Base-by-base conservation (phyloP, 2,888 invertebrate genomes). In the Nasonia oneida region DNA sequence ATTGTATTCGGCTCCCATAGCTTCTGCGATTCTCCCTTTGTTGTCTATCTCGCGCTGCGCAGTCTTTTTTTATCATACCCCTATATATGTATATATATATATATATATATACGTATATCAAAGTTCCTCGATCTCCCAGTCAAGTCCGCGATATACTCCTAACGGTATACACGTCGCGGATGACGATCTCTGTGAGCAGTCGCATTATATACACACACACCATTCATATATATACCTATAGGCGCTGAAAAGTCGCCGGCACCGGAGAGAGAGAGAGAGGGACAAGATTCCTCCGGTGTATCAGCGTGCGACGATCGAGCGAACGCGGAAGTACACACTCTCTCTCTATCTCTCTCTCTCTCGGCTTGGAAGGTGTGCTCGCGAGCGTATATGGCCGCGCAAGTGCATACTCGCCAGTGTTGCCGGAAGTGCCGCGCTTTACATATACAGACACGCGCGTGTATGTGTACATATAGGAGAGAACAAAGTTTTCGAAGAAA, bases 281-380 rank as follows among this genome's bases (percentile, higher is more conserved):
- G 50, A 57, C 57, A 18, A 61, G 57, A 61, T 71, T 61, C 39
- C 77, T 71, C 67, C 57, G 42, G 64, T 73, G 73, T 78, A 82
- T 82, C 82, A 83, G 74, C 85, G 82, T 86, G 85, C 85, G 85
- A 86, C 82, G 85, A 86, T 86, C 82, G 74, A 74, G 67, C 74
- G 79, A 82, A 86, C 85, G 82, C 85, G 85, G 85, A 86, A 86
- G 85, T 83, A 47, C 82, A 61, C 70, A 15, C 57, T 8, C 14
- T 39, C 73, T 71, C 71, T 57, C 70, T 67, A 53, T 73, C 42
- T 8, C 14, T 39, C 73, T 71, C 71, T 57, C 70, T 67, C 70
- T 73, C 57, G 3, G 3, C 37, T 37, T 37, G 37, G 57, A 71
- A 23, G 71, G 39, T 61, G 57, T 74, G 50, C 81, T 73, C 73